Percentiles rank a stretch among this genome's conserved stretches.
These are phyloP conservation scores for Sebastes vulpes DNA, from an alignment of 2,797 vertebrate genomes.

Conservation along the genomic window DNA sequence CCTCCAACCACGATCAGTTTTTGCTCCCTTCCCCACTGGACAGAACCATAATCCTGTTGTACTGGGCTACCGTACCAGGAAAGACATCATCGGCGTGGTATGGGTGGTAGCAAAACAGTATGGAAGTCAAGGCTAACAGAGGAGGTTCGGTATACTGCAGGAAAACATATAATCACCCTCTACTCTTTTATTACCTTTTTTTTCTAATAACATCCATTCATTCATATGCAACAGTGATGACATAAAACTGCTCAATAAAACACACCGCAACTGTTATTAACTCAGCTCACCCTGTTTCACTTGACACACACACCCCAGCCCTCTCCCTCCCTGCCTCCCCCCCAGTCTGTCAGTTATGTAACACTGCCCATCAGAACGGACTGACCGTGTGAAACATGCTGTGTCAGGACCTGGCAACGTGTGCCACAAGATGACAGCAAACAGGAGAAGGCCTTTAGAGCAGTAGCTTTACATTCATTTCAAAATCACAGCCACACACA, in stretches of 20 bases:
- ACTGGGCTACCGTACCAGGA: conserved; percentile 5
- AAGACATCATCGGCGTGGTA: not conserved
- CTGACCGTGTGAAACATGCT: conserved; percentile 21
- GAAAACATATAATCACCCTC: conserved; percentile 7
- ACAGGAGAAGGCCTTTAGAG: conserved; percentile 12
- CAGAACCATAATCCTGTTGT: not conserved
- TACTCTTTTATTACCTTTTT: conserved; percentile 1
- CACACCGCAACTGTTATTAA: not conserved
- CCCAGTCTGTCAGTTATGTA: conserved; percentile 21
- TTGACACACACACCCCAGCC: conserved; percentile 6
- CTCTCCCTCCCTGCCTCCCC: not conserved
- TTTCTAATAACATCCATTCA: not conserved
- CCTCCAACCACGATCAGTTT: not conserved
- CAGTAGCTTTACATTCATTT: conserved; percentile 11
- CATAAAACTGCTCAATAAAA: not conserved
- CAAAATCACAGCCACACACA: conserved; percentile 31
- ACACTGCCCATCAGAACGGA: conserved; percentile 11
- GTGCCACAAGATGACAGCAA: not conserved
- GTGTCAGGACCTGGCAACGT: conserved; percentile 8
- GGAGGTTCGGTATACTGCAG: not conserved
- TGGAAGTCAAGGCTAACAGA: not conserved
- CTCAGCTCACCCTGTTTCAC: conserved; percentile 20
- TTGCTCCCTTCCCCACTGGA: not conserved
- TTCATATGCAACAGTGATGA: conserved; percentile 10
- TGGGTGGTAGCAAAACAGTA: not conserved